Percentiles rank a stretch among this genome's conserved stretches.
These are phyloP conservation scores for Hippocampus comes DNA, from an alignment of 2,113 vertebrate genomes.

Conservation along the genomic window DNA sequence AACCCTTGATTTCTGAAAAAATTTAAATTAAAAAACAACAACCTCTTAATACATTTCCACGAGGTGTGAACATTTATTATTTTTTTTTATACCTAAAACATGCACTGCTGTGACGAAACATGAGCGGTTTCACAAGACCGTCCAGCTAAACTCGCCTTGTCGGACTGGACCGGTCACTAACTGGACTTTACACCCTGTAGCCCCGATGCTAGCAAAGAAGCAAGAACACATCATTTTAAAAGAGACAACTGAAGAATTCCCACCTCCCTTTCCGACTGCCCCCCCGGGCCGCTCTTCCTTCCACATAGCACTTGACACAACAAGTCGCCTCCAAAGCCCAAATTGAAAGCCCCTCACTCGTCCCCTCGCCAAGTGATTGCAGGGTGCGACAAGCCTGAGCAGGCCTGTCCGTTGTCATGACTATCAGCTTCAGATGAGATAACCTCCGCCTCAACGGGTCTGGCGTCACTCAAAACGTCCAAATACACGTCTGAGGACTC, in stretches of 20 bases:
- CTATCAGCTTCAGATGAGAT: slow-evolving; percentile 40
- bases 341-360: slow-evolving; percentile 5
- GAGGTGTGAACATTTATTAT: too few relatives aligned
- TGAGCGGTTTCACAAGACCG: neutral
- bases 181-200: neutral
- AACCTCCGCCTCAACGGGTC: slow-evolving; percentile 39
- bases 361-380: slow-evolving; percentile 30
- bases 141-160: neutral
- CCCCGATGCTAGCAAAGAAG: neutral
- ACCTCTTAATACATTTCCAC: too few relatives aligned
- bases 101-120: too few relatives aligned
- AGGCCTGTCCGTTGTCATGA: slow-evolving; percentile 26
- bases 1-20: too few relatives aligned
- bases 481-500: neutral
- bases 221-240: neutral
- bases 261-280: slow-evolving; percentile 20
- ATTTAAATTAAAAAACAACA: too few relatives aligned
- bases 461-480: slow-evolving; percentile 15
- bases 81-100: too few relatives aligned
- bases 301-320: slow-evolving; percentile 52
- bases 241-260: neutral
- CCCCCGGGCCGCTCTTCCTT: slow-evolving; percentile 41
- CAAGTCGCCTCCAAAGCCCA: slow-evolving; percentile 36
- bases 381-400: slow-evolving; percentile 33
- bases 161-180: neutral